Percentiles rank a stretch among this genome's conserved stretches.
These are phyloP conservation scores for Atherinomorus stipes DNA, from an alignment of 2,113 vertebrate genomes.

Conservation along the genomic window DNA sequence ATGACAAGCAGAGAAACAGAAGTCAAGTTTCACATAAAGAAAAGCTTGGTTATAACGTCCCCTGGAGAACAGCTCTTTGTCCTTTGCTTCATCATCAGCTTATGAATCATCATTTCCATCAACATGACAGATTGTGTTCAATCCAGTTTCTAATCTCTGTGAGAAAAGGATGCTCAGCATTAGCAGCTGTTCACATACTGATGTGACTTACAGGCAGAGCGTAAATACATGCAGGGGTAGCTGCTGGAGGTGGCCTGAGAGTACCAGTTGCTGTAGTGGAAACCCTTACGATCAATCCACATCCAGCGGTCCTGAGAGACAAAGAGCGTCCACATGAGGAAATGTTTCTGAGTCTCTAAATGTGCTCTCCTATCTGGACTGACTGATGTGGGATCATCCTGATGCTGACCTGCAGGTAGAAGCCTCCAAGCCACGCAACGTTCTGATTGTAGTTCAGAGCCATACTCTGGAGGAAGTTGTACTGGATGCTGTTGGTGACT, in stretches of 20 bases:
- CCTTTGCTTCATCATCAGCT: too few relatives aligned
- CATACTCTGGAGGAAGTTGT: too few relatives aligned
- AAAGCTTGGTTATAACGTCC: too few relatives aligned
- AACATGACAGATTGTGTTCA: too few relatives aligned
- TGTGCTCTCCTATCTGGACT: background rate
- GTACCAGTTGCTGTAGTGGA: conserved; percentile 10
- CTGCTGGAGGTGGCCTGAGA: background rate
- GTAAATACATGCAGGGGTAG: background rate
- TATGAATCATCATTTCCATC: too few relatives aligned
- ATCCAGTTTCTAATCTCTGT: too few relatives aligned
- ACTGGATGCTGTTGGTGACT: too few relatives aligned
- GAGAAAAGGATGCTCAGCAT: background rate
- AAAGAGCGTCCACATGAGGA: background rate
- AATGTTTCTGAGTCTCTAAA: background rate
- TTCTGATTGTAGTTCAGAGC: background rate
- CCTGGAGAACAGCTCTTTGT: too few relatives aligned
- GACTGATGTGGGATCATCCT: background rate
- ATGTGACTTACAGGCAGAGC: background rate
- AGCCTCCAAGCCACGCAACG: conserved; percentile 1
- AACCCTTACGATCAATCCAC: background rate
- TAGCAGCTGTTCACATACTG: background rate
- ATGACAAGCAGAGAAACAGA: background rate
- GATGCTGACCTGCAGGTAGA: background rate
- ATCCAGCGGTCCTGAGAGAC: background rate
- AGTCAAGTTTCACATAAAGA: background rate